These are phyloP conservation scores for Gambusia yucatana DNA, from an alignment of 2,797 vertebrate species.

Conservation along the genomic window DNA sequence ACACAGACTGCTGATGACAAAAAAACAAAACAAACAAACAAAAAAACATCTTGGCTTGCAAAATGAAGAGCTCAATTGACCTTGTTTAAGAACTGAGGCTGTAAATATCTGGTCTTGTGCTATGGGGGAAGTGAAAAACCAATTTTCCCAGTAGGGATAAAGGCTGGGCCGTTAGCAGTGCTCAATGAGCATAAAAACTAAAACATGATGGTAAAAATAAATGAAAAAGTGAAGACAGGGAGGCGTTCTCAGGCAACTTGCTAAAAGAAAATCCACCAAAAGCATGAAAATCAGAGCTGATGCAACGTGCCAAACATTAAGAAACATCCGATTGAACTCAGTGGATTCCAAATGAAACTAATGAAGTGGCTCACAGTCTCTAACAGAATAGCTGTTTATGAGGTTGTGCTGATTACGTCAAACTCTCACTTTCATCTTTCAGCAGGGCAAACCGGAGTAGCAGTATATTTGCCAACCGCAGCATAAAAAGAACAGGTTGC, in stretches of 20 bases:
- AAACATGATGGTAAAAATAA: not conserved
- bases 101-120: conserved; percentile 43
- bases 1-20: conserved; percentile 20
- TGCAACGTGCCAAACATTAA: conserved; percentile 41
- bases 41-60: conserved; percentile 13
- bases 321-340: conserved; percentile 34
- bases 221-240: not conserved
- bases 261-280: conserved; percentile 12
- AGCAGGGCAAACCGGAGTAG: conserved; percentile 19
- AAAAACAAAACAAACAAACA: not conserved
- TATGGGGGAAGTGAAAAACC: conserved; percentile 37
- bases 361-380: conserved; percentile 31
- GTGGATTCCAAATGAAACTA: conserved; percentile 33
- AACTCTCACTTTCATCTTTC: conserved; percentile 57
- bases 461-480: conserved; percentile 34
- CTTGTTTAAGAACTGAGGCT: conserved; percentile 22
- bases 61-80: conserved; percentile 35
- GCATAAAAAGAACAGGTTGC: conserved; percentile 54
- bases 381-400: conserved; percentile 44
- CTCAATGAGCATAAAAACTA: conserved; percentile 2
- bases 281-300: conserved; percentile 42
- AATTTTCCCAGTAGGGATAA: conserved; percentile 34
- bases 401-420: conserved; percentile 75
- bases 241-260: conserved; percentile 2
- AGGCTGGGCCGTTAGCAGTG: conserved; percentile 18